Base-by-base conservation (phyloP, 2,113 vertebrate species). In the Coturnix japonica region DNA sequence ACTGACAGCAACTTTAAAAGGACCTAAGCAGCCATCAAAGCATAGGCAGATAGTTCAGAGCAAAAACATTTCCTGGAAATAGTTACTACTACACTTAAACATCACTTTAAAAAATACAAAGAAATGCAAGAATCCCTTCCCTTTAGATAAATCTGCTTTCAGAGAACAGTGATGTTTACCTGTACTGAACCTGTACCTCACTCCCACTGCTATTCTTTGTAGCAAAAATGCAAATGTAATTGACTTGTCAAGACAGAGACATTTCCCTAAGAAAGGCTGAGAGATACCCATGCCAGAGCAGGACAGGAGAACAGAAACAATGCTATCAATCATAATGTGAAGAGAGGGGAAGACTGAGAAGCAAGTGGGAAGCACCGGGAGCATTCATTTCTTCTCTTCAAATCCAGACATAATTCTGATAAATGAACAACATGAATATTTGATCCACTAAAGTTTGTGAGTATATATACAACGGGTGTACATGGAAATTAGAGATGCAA, bases 1-100 rank as follows among this genome's bases (percentile, higher is more conserved):
- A 57, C 11, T 61, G 59, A 65, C 37, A 87, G 44, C 31, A 37
- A 60, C 94, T 94, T 79, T 19, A 59, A 70, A 84, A 76, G 63
- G 57, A 76, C 70, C 44, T 25, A 13, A 64, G 41, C 63, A 73
- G 47, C 54, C 54, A 73, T 37, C 46, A 85, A 79, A 87, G 51
- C 81, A 87, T 4, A 71, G 28, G 9, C 11, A 63, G 35, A 37
- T 76, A 84, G 91, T 72, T 22, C 63, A 89, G 41, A 81, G 78
- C 56, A 82, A 16, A 73, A 79, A 80, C 15, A 47, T 73, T 77
- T 82, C 64, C 67, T 77, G 39, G 67, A 94, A 95, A 70, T 47
- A 79, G 37, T 44, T 81, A 35, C 22, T 92, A 59, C 13, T 92
- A 51, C 14, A 10, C 22, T 90, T 70, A 35, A 35, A 49, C 28